Percentiles rank a stretch among this genome's conserved stretches.
Evolutionary conservation across 1,140 invertebrate genomes (phyloP).

Genomic region (Aricia agestis): DNA sequence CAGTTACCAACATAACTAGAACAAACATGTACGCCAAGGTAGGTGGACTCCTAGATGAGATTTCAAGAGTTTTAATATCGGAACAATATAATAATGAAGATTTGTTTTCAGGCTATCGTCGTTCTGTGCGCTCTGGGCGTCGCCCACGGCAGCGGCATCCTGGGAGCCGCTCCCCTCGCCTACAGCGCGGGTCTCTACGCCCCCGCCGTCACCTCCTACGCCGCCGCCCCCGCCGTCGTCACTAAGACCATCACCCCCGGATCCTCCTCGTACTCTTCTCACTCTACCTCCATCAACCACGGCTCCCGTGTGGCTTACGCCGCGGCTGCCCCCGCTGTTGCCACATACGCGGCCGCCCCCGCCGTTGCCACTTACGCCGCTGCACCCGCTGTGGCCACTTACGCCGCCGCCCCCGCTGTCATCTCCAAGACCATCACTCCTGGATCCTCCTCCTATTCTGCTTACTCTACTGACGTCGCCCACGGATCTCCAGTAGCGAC

Average conservation of each 20-base stretch:
- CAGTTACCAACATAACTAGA: conserved; percentile 66
- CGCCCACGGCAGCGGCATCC: conserved; percentile 32
- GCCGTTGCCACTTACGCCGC: conserved; percentile 32
- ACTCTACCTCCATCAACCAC: conserved; percentile 29
- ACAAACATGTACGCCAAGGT: conserved; percentile 74
- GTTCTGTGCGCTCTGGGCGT: background rate
- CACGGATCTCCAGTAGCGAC: conserved; percentile 32
- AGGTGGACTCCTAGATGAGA: conserved; percentile 28
- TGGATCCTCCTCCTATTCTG: background rate
- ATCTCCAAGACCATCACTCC: conserved; percentile 20
- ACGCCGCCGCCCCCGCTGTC: conserved; percentile 26
- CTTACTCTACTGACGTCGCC: conserved; percentile 27
- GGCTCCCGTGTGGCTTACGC: conserved; percentile 37
- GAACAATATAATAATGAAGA: background rate
- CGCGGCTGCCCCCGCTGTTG: conserved; percentile 31
- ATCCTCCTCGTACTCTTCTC: conserved; percentile 32
- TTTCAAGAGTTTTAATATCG: background rate
- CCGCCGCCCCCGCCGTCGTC: conserved; percentile 31
- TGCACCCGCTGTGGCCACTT: conserved; percentile 27
- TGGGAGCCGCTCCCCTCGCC: conserved; percentile 35
- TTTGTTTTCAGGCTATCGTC: too few relatives aligned
- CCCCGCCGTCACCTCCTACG: conserved; percentile 33
- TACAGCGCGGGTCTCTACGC: conserved; percentile 41
- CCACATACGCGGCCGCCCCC: conserved; percentile 38
- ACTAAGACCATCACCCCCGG: conserved; percentile 30